Percentiles rank a stretch among this genome's conserved stretches.
These are phyloP conservation scores for Siniperca scherzeri DNA, from an alignment of 2,797 vertebrate species.

Conservation along the genomic window DNA sequence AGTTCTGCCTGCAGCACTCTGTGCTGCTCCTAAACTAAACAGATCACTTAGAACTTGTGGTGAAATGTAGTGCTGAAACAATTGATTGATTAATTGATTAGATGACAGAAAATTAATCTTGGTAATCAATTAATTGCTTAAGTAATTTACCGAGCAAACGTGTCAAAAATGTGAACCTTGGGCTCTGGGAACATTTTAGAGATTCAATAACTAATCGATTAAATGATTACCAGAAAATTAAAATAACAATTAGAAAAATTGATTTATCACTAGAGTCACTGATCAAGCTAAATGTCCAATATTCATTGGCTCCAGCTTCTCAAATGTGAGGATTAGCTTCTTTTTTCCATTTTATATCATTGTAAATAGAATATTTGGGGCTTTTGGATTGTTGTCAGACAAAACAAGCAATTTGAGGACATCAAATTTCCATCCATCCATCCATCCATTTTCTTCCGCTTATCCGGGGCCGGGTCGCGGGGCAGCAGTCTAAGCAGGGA, in stretches of 20 bases:
- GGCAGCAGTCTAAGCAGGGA: no score
- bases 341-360: background rate
- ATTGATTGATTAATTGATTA: conserved; percentile 6
- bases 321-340: background rate
- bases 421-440: no score
- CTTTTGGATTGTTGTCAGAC: background rate
- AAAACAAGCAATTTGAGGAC: background rate
- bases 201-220: background rate
- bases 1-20: background rate
- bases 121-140: background rate
- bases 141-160: background rate
- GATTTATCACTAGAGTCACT: background rate
- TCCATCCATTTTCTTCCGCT: no score
- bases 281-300: background rate
- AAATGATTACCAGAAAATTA: background rate
- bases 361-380: background rate
- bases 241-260: background rate
- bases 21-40: background rate
- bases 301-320: background rate
- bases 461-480: no score
- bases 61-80: background rate
- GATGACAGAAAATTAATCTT: background rate
- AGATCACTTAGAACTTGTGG: background rate
- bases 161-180: background rate
- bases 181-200: background rate